Evolutionary conservation across 2,888 invertebrate genomes (phyloP).

Genomic region (Synergus laeviventris): DNA sequence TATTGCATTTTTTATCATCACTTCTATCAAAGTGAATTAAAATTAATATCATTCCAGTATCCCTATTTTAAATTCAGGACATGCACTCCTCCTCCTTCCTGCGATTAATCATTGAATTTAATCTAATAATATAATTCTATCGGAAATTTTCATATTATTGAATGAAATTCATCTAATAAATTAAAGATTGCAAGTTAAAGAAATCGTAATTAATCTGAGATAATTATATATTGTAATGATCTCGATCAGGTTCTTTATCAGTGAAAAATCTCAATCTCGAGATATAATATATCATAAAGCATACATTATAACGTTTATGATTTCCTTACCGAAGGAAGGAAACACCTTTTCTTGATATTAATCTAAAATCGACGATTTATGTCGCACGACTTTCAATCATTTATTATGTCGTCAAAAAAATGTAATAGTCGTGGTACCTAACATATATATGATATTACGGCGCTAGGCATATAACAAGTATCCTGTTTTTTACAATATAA

Average conservation of each 20-base stretch:
- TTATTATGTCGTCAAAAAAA: no score
- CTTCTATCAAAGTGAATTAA: background rate
- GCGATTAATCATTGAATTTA: background rate
- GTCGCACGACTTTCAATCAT: conserved; percentile 15
- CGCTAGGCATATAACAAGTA: no score
- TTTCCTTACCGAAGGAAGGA: background rate
- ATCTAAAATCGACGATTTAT: background rate
- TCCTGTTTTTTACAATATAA: no score
- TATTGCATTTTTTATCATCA: conserved; percentile 15
- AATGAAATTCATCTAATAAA: background rate
- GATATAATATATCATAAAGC: no score
- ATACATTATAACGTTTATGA: background rate
- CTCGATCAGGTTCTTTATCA: background rate
- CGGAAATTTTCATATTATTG: background rate
- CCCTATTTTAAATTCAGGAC: background rate
- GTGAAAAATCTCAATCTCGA: background rate
- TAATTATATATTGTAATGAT: background rate
- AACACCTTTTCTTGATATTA: background rate
- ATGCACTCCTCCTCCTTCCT: background rate
- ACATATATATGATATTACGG: no score
- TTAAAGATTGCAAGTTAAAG: background rate
- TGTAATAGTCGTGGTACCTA: no score
- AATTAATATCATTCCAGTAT: background rate
- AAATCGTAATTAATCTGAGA: background rate
- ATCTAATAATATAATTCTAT: background rate